phyloP scores from a whole-genome alignment of 2,113 vertebrate species.

The Paraplagusia blochii region DNA sequence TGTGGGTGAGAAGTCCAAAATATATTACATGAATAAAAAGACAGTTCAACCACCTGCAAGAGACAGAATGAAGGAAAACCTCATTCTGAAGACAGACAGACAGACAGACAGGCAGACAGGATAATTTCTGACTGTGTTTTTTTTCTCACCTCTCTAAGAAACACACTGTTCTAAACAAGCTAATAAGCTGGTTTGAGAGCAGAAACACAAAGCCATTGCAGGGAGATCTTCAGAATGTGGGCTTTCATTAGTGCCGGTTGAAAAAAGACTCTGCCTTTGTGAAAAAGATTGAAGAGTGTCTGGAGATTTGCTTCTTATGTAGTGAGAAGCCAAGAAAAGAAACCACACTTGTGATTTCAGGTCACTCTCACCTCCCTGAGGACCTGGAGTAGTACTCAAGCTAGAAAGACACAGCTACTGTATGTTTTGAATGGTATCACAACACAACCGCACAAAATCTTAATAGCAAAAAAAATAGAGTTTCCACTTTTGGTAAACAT shows the following conservation, averaged over 20 bases:
- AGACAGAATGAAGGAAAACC: too few species aligned
- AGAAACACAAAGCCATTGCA: too few species aligned
- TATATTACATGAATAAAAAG: not conserved
- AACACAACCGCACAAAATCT: not conserved
- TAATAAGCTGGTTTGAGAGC: too few species aligned
- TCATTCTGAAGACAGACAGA: too few species aligned
- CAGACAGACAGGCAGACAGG: too few species aligned
- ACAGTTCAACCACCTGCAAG: not conserved
- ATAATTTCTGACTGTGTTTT: too few species aligned
- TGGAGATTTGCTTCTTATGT: constrained; percentile 6
- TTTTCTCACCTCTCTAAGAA: too few species aligned
- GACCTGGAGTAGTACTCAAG: not conserved
- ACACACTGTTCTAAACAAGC: too few species aligned
- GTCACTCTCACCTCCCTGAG: constrained; percentile 24
- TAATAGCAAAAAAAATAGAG: not conserved
- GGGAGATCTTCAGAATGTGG: not conserved
- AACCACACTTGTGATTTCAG: constrained; percentile 1
- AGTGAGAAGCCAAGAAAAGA: constrained; percentile 7
- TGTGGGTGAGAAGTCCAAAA: constrained; percentile 23
- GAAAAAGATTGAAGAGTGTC: not conserved
- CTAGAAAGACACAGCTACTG: not conserved
- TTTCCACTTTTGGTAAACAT: too few species aligned
- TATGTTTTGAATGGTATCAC: not conserved
- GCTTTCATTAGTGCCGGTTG: constrained; percentile 1
- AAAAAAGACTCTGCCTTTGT: constrained; percentile 26